These are phyloP conservation scores for Hoplodrina blanda DNA, from an alignment of 2,888 invertebrate species.

Conservation along the genomic window DNA sequence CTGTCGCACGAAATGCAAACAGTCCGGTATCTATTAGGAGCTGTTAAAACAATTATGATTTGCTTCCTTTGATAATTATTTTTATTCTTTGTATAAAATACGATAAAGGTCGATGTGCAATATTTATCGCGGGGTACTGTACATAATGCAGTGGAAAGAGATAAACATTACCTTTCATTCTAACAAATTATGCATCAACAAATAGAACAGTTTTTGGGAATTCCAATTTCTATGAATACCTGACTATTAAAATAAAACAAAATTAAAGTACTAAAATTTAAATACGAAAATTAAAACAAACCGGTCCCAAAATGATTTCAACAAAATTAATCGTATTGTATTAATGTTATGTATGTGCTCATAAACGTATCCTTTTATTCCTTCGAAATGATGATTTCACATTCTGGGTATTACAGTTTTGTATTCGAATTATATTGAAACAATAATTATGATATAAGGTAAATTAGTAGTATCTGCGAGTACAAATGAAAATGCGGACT, in stretches of 20 bases:
- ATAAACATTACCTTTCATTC: not conserved
- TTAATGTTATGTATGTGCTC: not conserved
- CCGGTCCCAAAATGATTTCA: not conserved
- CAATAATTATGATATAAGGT: not conserved
- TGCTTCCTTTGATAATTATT: no score
- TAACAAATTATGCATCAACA: not conserved
- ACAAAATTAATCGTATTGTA: not conserved
- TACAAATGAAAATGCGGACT: not conserved
- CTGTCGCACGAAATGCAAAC: no score
- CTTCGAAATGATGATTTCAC: not conserved
- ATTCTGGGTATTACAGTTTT: not conserved
- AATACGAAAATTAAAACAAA: not conserved
- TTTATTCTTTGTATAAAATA: no score
- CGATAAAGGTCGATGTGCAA: no score
- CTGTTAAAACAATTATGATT: no score
- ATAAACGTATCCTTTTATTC: not conserved
- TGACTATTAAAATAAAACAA: not conserved
- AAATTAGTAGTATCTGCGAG: not conserved
- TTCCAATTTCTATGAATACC: no score
- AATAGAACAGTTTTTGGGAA: not conserved
- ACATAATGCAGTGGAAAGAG: not conserved
- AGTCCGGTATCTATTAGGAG: no score
- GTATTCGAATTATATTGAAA: not conserved
- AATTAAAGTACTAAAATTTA: constrained; percentile 1
- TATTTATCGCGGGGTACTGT: no score